Evolutionary conservation across 2,888 invertebrate species (phyloP), one percentile per base, ranked within the genome.

Genomic region (Miltochrista miniata): DNA sequence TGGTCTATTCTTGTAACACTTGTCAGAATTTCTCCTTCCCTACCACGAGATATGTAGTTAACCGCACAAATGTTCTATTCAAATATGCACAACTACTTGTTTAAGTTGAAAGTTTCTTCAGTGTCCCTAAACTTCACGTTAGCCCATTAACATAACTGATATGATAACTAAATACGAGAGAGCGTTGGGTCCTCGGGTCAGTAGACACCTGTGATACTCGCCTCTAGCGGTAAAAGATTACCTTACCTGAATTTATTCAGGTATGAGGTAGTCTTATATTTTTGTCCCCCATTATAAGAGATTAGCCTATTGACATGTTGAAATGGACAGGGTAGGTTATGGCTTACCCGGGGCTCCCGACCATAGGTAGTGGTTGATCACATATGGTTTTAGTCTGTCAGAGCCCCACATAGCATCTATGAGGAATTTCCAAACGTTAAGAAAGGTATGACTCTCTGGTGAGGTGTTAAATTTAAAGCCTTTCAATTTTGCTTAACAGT

Each of bases 161-260:
- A 56, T 49, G 50, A 66, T 64, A 64, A 63, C 51, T 62, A 54
- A 62, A 63, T 63, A 62, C 44, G 48, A 53, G 59, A 56, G 56
- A 62, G 63, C 43, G 50, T 64, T 56, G 54, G 31, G 50, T 24
- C 53, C 67, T 48, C 50, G 46, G 11, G 56, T 45, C 37, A 53
- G 59, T 64, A 62, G 67, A 54, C 63, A 64, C 63, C 67, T 64
- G 63, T 14, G 67, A 48, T 56, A 50, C 53, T 46, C 45, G 51
- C 51, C 51, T 62, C 41, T 35, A 38, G 53, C 48, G 63, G 63
- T 62, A 53, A 62, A 50, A 56, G 56, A 63, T 66, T 59, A 24
- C 18, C 18, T 24, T 24, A 24, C 18, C 18, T 24, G 2, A 24
- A 5, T 55, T 24, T 24, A 24, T 24, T 24, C 18, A 24, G 18